A percentile compares a stretch with the other conserved stretches of the same genome.
Conservation (phyloP, 2,888 invertebrate species). For the Metellina segmentata region DNA sequence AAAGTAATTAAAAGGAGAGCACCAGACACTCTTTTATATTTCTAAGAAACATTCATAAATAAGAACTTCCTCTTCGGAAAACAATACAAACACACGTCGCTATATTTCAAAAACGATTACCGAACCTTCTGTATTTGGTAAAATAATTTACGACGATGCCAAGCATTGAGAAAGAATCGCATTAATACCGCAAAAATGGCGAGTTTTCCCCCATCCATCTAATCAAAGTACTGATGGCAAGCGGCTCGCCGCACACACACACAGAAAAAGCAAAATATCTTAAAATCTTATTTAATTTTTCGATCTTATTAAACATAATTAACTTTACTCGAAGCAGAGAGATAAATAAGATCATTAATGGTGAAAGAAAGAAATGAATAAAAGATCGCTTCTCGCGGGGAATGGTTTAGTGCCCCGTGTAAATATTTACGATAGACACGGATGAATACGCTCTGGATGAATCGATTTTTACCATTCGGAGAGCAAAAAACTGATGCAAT, state of each 20-base stretch:
- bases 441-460: not conserved
- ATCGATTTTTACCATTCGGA: not conserved
- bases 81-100: not conserved
- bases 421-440: slow-evolving; percentile 13
- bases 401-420: not conserved
- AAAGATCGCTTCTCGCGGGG: not conserved
- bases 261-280: not conserved
- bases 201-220: not conserved
- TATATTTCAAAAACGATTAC: not conserved
- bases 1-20: not conserved
- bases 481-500: not conserved
- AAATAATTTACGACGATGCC: not conserved
- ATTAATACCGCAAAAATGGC: not conserved
- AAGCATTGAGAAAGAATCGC: not conserved
- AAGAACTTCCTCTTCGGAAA: not conserved
- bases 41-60: not conserved
- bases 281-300: slow-evolving; percentile 1
- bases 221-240: not conserved
- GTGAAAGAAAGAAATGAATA: not conserved
- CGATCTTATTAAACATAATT: not conserved
- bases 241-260: no score
- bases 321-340: not conserved
- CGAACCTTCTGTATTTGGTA: not conserved
- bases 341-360: not conserved
- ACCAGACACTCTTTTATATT: not conserved